These are phyloP conservation scores for Lathamus discolor DNA, from an alignment of 2,113 vertebrate genomes.

Conservation along the genomic window DNA sequence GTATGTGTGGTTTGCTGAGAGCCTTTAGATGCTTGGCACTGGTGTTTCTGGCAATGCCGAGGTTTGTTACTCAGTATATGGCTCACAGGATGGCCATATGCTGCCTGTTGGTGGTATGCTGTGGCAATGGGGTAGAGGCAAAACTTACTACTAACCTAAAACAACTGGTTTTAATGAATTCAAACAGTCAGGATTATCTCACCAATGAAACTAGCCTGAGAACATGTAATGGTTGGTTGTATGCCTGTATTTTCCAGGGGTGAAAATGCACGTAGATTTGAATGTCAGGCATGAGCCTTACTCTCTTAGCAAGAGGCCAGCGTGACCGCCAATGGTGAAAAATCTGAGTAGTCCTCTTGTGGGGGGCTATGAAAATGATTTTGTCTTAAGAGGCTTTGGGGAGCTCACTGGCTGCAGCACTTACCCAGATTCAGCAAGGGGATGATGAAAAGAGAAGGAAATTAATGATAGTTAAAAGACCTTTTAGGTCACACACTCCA, in stretches of 20 bases:
- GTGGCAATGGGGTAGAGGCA: fast-evolving
- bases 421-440: not conserved
- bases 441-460: not conserved
- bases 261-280: not conserved
- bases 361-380: not conserved
- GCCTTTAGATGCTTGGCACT: not conserved
- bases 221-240: not conserved
- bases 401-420: not conserved
- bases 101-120: fast-evolving
- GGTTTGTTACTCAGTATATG: not conserved
- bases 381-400: not conserved
- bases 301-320: not conserved
- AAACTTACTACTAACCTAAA: not conserved
- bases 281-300: not conserved
- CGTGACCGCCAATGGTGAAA: not conserved
- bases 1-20: not conserved
- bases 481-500: not conserved
- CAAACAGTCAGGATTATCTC: not conserved
- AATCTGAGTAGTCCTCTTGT: not conserved
- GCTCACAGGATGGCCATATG: not conserved
- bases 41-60: not conserved
- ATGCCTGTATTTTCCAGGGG: not conserved
- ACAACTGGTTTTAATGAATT: not conserved
- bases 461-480: not conserved
- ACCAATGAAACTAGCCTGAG: not conserved